Percentiles rank a stretch among this genome's conserved stretches.
These are phyloP conservation scores for Tetragonisca angustula DNA, from an alignment of 2,888 invertebrate species.

Conservation along the genomic window DNA sequence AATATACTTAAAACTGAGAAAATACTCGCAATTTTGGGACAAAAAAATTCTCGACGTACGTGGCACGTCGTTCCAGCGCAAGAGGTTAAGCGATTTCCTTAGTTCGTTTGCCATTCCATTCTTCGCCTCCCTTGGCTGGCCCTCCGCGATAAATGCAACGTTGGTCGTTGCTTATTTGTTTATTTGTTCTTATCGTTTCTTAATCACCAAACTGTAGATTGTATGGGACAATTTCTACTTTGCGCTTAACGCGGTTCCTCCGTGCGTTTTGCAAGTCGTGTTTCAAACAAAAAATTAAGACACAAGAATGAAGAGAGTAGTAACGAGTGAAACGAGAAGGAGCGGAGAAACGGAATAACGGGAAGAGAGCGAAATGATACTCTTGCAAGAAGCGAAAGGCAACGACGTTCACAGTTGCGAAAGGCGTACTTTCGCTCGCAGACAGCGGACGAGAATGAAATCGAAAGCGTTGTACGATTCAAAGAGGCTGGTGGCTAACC, in stretches of 20 bases:
- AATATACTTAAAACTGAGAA: too few species aligned
- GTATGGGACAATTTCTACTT: not conserved
- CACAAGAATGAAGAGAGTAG: not conserved
- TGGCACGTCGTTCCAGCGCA: too few species aligned
- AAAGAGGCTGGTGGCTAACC: not conserved
- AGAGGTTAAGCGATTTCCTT: not conserved
- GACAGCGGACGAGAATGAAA: not conserved
- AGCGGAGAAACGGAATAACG: too few species aligned
- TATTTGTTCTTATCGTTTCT: not conserved
- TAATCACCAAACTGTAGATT: not conserved
- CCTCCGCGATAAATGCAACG: not conserved
- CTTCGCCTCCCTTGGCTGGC: not conserved
- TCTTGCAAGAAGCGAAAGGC: not conserved
- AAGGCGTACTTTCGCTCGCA: conserved; percentile 5
- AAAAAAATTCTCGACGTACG: too few species aligned
- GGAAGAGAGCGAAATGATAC: not conserved
- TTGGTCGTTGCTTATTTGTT: not conserved
- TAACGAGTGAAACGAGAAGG: not conserved
- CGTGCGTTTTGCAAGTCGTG: not conserved
- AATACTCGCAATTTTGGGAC: too few species aligned
- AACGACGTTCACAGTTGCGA: not conserved
- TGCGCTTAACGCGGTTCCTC: not conserved
- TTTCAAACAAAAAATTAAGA: not conserved
- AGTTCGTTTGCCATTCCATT: conserved; percentile 1
- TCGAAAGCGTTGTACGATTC: not conserved